A percentile compares a stretch with the other conserved stretches of the same genome.
These are phyloP conservation scores for Channa maculata DNA, from an alignment of 2,113 vertebrate genomes.

Conservation along the genomic window DNA sequence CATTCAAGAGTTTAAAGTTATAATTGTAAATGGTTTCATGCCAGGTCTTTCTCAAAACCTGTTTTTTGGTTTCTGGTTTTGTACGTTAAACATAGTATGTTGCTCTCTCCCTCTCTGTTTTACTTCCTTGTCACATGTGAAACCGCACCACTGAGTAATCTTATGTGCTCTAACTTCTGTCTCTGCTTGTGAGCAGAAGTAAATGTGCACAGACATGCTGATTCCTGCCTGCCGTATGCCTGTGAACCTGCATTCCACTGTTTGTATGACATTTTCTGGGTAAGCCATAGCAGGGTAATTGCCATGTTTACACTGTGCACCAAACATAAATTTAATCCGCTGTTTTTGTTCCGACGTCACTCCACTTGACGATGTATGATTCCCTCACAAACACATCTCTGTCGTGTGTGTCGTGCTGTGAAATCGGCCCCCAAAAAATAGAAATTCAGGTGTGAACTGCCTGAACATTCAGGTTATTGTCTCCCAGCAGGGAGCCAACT, in stretches of 20 bases:
- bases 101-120: background rate
- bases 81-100: background rate
- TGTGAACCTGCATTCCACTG: conserved; percentile 20
- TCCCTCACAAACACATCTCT: background rate
- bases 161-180: background rate
- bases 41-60: conserved; percentile 17
- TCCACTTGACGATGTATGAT: background rate
- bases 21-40: background rate
- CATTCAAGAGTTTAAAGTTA: background rate
- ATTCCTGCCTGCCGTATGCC: conserved; percentile 13
- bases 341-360: too few species aligned
- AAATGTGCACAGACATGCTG: conserved; percentile 53
- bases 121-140: too few species aligned
- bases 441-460: background rate
- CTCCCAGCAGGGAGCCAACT: conserved; percentile 16
- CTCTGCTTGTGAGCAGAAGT: conserved; percentile 42
- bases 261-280: conserved; percentile 6
- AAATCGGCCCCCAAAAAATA: background rate
- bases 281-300: background rate
- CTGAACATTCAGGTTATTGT: background rate
- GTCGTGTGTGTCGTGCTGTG: background rate
- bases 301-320: background rate
- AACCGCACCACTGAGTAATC: too few species aligned
- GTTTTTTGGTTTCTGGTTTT: conserved; percentile 20
- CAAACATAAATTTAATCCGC: background rate